Evolutionary conservation across 2,113 vertebrate species (phyloP).

Genomic region (Chunga burmeisteri): DNA sequence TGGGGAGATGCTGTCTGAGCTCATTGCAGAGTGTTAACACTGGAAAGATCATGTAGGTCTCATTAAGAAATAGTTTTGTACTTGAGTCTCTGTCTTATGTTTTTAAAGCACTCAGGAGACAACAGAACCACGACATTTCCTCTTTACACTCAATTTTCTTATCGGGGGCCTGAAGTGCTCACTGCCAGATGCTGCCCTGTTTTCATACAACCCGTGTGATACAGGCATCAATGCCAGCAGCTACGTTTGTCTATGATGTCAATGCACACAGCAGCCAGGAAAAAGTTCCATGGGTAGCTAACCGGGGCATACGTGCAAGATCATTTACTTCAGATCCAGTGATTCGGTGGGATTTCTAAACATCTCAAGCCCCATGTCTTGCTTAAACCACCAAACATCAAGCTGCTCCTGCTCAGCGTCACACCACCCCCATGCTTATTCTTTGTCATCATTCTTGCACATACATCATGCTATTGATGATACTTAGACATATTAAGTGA

Average conservation of each 20-base stretch:
- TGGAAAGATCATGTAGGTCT: conserved; percentile 31
- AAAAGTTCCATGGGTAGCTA: not conserved
- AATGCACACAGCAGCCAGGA: not conserved
- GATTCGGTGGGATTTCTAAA: not conserved
- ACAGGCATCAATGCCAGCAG: not conserved
- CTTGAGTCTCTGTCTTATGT: not conserved
- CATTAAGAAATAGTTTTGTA: conserved; percentile 44
- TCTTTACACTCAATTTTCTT: not conserved
- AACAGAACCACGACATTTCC: conserved; percentile 6
- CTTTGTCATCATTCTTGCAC: not conserved
- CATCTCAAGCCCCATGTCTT: not conserved
- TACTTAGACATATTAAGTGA: not conserved
- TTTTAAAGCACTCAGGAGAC: conserved; percentile 24
- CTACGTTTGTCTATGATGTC: not conserved
- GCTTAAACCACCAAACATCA: not conserved
- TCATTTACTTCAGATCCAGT: not conserved
- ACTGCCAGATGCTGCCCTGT: conserved; percentile 42
- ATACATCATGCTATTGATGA: not conserved
- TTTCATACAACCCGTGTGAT: not conserved
- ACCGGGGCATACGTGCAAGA: not conserved
- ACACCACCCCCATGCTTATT: not conserved
- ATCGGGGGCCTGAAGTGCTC: not conserved
- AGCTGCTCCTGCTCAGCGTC: not conserved
- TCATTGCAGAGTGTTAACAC: not conserved
- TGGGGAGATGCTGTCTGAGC: conserved; percentile 35